Evolutionary conservation across 2,797 vertebrate genomes (phyloP), one percentile per base, ranked within the genome.

Genomic region (Acipenser oxyrinchus): DNA sequence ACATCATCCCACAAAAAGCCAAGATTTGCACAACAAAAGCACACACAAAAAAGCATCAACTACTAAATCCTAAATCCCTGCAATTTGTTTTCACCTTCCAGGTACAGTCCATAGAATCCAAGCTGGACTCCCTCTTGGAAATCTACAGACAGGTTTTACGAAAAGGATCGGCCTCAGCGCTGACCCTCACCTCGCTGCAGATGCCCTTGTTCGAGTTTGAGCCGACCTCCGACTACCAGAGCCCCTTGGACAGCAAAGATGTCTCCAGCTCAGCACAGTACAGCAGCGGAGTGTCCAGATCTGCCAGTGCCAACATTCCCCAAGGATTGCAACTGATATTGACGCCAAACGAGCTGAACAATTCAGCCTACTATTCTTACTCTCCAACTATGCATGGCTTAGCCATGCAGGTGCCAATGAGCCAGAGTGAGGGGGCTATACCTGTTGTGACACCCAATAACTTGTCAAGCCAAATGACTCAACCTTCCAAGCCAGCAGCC

Each of bases 21-120:
- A 37, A 37, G 37, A 5, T 37, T 37, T 37, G 37, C 37, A 37
- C 37, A 37, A 37, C 4, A 37, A 37, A 37, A 18, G 18, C 18
- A 18, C 18, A 18, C 18, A 18, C 18, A 37, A 37, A 37, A 37
- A 37, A 37, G 37, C 37, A 37, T 37, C 37, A 37, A 37, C 37
- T 37, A 37, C 37, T 37, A 37, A 37, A 37, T 37, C 37, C 37
- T 37, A 37, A 37, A 37, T 37, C 37, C 37, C 5, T 37, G 3
- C 37, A 37, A 37, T 37, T 78, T 61, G 72, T 59, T 62, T 12
- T 37, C 37, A 37, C 13, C 60, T 62, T 73, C 2, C 70, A 99
- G 96, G 96, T 98, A 60, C 94, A 97, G 83, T 99, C 96, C 13
- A 99, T 99, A 55, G 96, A 99, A 80, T 92, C 95, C 50, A 99